Evolutionary conservation across 53 echinoderm and acorn worm genomes (phyloP), one percentile per base, ranked within the genome.

Genomic region (Antedon mediterranea): DNA sequence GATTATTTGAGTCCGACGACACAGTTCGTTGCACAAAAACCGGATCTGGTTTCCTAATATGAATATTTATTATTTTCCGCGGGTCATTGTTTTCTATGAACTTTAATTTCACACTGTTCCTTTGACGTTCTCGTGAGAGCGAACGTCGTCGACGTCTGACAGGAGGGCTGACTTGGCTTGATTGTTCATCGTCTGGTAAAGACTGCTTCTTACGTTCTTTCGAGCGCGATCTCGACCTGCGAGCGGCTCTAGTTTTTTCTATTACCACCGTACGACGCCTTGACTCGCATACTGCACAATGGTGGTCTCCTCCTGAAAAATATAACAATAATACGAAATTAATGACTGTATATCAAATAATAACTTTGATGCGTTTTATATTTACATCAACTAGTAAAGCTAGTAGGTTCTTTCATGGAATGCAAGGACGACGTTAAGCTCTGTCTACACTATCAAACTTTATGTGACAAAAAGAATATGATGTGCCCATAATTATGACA

Each of bases 281-380:
- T 13, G 85, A 81, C 77, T 72, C 76, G 71, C 85, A 85, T 31
- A 85, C 85, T 0, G 77, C 77, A 33, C 85, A 85, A 32, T 81
- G 30, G 30, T 77, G 57, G 3, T 81, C 81, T 28, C 75, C 77
- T 43, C 76, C 85, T 81, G 43, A 11, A 72, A 71, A 4, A 72
- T 0, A 31, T 72, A 71, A 71, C 28, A 29, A 30, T 32, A 30
- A 30, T 71, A 32, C 8, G 4, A 6, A 37, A 37, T 37, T 37
- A n/a, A n/a, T 37, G 37, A 37, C 37, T 37, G 37, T 37, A 37
- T 37, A 37, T 6, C 4, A 37, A 11, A 37, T 11, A 11, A 37
- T 37, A 37, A 6, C 4, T 6, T 4, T 37, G 37, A 37, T n/a
- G n/a, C n/a, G 37, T 37, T 4, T 6, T n/a, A n/a, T n/a, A n/a